These are phyloP conservation scores for Eristalis intricaria DNA, from an alignment of 2,888 invertebrate species.

Conservation along the genomic window DNA sequence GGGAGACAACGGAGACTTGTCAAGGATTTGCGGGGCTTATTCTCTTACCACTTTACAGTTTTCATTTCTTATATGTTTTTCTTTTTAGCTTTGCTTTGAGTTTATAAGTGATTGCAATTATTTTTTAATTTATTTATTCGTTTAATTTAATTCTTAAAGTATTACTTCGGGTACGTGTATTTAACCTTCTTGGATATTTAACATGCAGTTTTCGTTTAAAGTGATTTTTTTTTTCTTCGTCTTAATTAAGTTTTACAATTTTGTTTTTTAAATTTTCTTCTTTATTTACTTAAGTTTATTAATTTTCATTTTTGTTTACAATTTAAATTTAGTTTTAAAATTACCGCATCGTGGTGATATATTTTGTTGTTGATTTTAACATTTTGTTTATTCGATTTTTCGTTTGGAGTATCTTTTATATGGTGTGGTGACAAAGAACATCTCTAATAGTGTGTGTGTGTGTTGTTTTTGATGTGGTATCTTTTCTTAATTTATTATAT, in stretches of 20 bases:
- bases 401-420: conserved; percentile 9
- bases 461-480: conserved; percentile 20
- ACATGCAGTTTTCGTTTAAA: conserved; percentile 37
- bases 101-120: conserved; percentile 74
- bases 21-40: conserved; percentile 33
- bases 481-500: conserved; percentile 23
- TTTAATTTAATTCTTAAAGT: conserved; percentile 57
- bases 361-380: conserved; percentile 31
- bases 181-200: conserved; percentile 59
- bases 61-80: background rate
- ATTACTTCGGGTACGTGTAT: conserved; percentile 61
- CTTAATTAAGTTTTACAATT: conserved; percentile 47
- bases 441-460: conserved; percentile 51
- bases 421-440: conserved; percentile 59
- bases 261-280: conserved; percentile 73
- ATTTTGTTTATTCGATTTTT: conserved; percentile 16
- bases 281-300: conserved; percentile 72
- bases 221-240: too few relatives aligned
- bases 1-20: conserved; percentile 9
- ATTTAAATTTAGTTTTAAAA: conserved; percentile 50
- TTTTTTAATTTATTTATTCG: conserved; percentile 62
- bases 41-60: conserved; percentile 58
- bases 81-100: conserved; percentile 63
- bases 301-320: conserved; percentile 21
- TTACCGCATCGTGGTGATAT: conserved; percentile 66